phyloP scores from a whole-genome alignment of 2,797 vertebrate genomes.

The Alosa sapidissima region DNA sequence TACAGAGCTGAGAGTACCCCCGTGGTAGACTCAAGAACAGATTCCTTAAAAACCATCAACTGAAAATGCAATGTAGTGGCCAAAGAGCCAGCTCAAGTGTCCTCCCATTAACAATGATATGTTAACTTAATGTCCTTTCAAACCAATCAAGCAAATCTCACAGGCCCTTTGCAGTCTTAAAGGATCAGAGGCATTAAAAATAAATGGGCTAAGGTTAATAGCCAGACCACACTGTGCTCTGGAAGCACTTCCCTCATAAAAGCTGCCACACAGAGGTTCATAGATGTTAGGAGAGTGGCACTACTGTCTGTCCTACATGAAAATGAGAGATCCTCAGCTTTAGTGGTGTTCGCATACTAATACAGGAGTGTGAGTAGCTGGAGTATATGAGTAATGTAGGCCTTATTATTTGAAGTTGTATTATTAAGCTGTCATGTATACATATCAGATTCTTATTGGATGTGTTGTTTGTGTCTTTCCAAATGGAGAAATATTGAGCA shows the following conservation, averaged over 20 bases:
- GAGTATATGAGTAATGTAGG: no score
- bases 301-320: not conserved
- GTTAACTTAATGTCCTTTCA: conserved; percentile 15
- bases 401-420: not conserved
- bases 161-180: not conserved
- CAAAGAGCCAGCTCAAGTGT: not conserved
- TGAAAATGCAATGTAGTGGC: not conserved
- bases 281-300: not conserved
- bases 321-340: not conserved
- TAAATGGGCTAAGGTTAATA: conserved; percentile 13
- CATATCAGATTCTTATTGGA: not conserved
- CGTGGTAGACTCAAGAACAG: not conserved
- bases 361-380: no score
- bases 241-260: not conserved
- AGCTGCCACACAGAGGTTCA: not conserved
- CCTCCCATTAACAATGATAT: not conserved
- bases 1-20: no score
- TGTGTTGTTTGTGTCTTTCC: not conserved
- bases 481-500: not conserved
- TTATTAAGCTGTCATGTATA: not conserved
- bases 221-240: not conserved
- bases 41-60: not conserved
- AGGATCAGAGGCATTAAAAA: conserved; percentile 11
- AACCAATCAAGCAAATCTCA: conserved; percentile 11
- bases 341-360: not conserved